Evolutionary conservation across 2,113 vertebrate genomes (phyloP).

Genomic region (Potamarius usumacintae): DNA sequence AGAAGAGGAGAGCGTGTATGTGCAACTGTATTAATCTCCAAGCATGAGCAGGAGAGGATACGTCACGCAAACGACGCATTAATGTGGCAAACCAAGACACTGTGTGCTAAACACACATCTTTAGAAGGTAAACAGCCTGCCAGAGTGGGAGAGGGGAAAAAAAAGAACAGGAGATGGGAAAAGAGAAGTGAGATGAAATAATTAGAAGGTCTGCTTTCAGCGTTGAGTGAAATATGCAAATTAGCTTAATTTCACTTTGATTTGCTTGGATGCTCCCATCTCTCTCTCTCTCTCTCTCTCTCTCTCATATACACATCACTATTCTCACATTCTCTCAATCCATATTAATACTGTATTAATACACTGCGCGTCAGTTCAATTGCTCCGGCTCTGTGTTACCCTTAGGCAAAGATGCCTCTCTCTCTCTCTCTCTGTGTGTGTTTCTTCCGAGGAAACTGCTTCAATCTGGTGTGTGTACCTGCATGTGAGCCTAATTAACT

Average conservation of each 20-base stretch:
- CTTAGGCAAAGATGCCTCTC: conserved; percentile 21
- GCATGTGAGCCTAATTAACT: conserved; percentile 45
- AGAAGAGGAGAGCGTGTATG: conserved; percentile 47
- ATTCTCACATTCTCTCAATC: conserved; percentile 40
- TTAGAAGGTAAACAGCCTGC: conserved; percentile 39
- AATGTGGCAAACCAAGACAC: conserved; percentile 37
- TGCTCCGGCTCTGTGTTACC: conserved; percentile 46
- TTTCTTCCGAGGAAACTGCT: not conserved
- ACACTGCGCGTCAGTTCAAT: conserved; percentile 53
- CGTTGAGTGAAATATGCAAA: conserved; percentile 81
- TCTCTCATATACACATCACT: conserved; percentile 43
- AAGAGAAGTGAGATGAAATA: conserved; percentile 73
- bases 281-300: conserved; percentile 47
- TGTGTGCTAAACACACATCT: conserved; percentile 39
- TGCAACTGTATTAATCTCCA: not conserved
- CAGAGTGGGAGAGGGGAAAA: not conserved
- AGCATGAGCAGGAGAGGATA: not conserved
- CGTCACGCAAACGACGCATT: not conserved
- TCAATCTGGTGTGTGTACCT: conserved; percentile 35
- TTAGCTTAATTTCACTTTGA: conserved; percentile 78
- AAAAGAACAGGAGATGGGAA: conserved; percentile 37
- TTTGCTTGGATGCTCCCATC: conserved; percentile 72
- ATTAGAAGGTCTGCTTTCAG: conserved; percentile 76
- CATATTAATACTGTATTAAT: conserved; percentile 59
- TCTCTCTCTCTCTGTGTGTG: not conserved